Conservation (phyloP, 1,140 invertebrate genomes). For the Adelges cooleyi region DNA sequence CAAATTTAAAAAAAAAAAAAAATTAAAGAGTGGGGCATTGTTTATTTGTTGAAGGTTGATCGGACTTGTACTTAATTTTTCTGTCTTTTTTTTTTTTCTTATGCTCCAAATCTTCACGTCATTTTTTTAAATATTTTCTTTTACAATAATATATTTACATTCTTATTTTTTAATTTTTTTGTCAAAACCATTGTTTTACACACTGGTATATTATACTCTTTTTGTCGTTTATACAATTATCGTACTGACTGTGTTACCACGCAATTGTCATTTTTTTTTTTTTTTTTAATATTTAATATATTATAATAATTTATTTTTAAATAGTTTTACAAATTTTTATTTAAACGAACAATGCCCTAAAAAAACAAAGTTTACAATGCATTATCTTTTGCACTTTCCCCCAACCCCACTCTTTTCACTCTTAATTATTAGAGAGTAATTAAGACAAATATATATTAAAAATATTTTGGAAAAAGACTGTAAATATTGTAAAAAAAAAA, state of each 20-base stretch:
- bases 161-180: too few relatives aligned
- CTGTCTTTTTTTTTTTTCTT: neutral
- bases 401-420: constrained; percentile 7
- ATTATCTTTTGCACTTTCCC: too few relatives aligned
- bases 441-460: neutral
- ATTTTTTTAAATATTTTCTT: too few relatives aligned
- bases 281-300: neutral
- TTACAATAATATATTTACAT: too few relatives aligned
- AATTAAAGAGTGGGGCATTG: constrained; percentile 13
- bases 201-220: too few relatives aligned
- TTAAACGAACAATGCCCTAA: too few relatives aligned
- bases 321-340: neutral
- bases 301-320: neutral
- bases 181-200: too few relatives aligned
- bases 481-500: constrained; percentile 25
- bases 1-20: neutral
- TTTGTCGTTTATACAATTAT: too few relatives aligned
- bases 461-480: constrained; percentile 8
- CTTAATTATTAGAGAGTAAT: neutral
- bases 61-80: constrained; percentile 13
- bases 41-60: neutral
- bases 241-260: neutral
- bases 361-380: too few relatives aligned
- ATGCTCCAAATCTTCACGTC: constrained; percentile 1
- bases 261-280: neutral